Evolutionary conservation across 2,113 vertebrate genomes (phyloP), one percentile per base, ranked within the genome.

Genomic region (Mus spicilegus): DNA sequence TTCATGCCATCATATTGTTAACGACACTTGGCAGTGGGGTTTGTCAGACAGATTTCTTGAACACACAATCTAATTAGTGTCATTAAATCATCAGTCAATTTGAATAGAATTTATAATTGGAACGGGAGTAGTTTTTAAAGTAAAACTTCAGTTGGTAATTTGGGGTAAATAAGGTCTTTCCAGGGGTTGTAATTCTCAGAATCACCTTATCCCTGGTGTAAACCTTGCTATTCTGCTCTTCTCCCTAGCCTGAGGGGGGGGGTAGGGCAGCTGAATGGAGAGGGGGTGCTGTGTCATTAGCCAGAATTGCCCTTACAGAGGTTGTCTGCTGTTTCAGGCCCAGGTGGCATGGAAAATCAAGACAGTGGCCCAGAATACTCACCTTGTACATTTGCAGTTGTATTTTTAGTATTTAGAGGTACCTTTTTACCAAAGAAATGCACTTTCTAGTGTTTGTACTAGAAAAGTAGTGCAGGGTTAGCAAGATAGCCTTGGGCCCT

Each of bases 51-150:
- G 87, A 78, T 70, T 91, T 87, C 92, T 87, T 69, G 78, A 75
- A 75, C 67, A 69, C 87, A 77, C 84, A 63, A 0, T 93, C 92
- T 89, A 84, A 95, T 96, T 89, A 87, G 58, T 97, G 90, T 87
- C 94, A 73, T 95, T 90, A 95, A 95, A 78, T 82, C 84, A 69
- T 93, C 90, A 91, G 90, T 73, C 87, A 90, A 56, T 91, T 73
- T 95, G 90, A 93, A 56, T 70, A 78, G 92, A 51, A n/a, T 87
- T 93, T 89, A 82, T 82, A 90, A 89, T 78, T 93, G 67, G 73
- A 93, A 86, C 78, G 24, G 46, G 39, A 97, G 9, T 28, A 1
- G 1, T 77, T 85, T 94, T 85, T 16, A 30, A 76, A 94, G 49
- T 72, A 2, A 36, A 85, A 61, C 26, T 33, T 30, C 1, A 54